Evolutionary conservation across 2,797 vertebrate genomes (phyloP), one percentile per base, ranked within the genome.

Genomic region (Intellagama lesueurii): DNA sequence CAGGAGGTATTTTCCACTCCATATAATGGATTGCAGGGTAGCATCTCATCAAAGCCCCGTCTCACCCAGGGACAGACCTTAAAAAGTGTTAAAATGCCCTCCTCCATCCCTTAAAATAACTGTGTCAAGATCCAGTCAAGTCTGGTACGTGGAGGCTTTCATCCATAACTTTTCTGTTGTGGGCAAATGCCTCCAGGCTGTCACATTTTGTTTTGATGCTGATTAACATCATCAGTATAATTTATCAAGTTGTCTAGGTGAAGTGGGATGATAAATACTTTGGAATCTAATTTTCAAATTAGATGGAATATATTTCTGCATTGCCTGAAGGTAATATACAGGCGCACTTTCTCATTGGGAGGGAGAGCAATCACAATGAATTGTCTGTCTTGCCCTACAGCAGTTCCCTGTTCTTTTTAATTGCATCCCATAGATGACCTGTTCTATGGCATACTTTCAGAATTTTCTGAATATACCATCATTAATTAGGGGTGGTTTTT

Each of bases 141-240:
- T 70, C 44, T 73, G 89, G 84, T 75, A 26, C 47, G 17, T 0
- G 0, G 56, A 68, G 64, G n/a, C 83, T 89, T 86, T 35, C 68
- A 49, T 91, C 86, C 88, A 49, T 87, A 89, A 0, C 66, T 14
- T 1, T 86, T 77, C 90, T 49, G 0, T 88, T 72, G 1, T 7
- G 87, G 90, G 88, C 82, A 76, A 28, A 85, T 56, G 81, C 8
- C 84, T 0, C 7, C 69, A 32, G 28, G 88, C 90, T 93, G 89
- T 90, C 93, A 93, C 2, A n/a, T 69, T 79, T 87, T 40, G 91
- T 85, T 89, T 85, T 86, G 90, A 84, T 16, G 88, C 89, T 92
- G 88, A 94, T 96, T 95, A 93, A 90, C 79, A 85, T 95, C 92
- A 94, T 95, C 94, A 95, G 91, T 76, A 5, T 94, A 96, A 95